phyloP scores from a whole-genome alignment of 1,140 invertebrate genomes.

The Matsumurasca onukii region DNA sequence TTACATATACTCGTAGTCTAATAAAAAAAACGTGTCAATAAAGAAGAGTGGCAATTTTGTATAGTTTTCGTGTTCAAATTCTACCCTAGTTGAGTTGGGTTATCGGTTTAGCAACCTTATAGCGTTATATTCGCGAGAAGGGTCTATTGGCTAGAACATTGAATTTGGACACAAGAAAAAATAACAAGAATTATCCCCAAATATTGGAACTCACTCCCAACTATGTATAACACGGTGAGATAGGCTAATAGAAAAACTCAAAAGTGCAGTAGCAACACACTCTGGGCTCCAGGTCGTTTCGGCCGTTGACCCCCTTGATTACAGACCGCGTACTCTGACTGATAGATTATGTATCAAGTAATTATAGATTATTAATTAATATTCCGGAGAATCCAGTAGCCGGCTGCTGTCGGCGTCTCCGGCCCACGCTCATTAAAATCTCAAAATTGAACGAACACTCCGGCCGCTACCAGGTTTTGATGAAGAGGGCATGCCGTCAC shows the following conservation, averaged over 20 bases:
- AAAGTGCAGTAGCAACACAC: background rate
- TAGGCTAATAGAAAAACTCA: background rate
- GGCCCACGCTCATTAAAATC: constrained; percentile 16
- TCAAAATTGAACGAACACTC: constrained; percentile 13
- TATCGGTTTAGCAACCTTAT: no score
- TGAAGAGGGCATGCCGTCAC: background rate
- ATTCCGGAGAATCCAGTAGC: constrained; percentile 15
- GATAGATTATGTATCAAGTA: constrained; percentile 18
- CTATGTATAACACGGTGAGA: no score
- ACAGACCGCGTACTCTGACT: background rate
- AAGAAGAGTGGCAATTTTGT: no score
- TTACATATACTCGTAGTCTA: no score
- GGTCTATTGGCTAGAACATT: no score
- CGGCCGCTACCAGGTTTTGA: background rate
- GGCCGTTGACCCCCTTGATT: constrained; percentile 11
- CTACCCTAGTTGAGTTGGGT: no score
- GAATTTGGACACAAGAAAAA: no score
- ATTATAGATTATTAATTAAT: constrained; percentile 19
- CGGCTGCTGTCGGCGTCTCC: constrained; percentile 12
- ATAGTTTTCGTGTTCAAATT: no score
- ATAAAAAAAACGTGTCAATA: no score
- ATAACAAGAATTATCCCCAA: no score
- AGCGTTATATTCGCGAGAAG: no score
- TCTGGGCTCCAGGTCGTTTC: background rate
- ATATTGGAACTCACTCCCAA: no score